phyloP scores from a whole-genome alignment of 1,140 invertebrate species.

The Cephus cinctus region DNA sequence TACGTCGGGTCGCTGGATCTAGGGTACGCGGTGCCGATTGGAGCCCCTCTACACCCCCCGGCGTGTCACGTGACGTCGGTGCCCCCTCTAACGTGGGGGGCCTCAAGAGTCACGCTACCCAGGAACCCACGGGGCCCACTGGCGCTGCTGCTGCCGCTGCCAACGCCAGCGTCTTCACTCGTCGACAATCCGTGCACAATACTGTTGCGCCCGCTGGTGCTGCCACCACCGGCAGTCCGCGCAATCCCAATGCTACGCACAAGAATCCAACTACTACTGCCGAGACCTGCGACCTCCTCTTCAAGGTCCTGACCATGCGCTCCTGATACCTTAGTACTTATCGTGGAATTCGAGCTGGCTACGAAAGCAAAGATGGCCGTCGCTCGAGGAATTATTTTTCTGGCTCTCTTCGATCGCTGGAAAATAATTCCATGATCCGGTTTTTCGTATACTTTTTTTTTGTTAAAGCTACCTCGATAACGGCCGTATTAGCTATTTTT shows the following conservation, averaged over 20 bases:
- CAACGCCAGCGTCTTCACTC: constrained; percentile 17
- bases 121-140: constrained; percentile 29
- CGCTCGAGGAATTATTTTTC: no score
- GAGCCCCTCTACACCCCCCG: constrained; percentile 16
- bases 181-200: constrained; percentile 37
- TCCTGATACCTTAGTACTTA: no score
- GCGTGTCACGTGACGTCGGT: constrained; percentile 20
- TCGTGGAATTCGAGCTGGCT: no score
- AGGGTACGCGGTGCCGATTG: constrained; percentile 33
- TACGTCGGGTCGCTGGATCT: constrained; percentile 28
- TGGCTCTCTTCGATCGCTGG: constrained; percentile 4
- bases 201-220: constrained; percentile 15
- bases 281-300: constrained; percentile 45
- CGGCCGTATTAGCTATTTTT: no score
- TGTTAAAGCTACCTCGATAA: no score
- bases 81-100: constrained; percentile 21
- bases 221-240: not conserved
- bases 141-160: no score
- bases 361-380: no score
- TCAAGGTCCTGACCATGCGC: constrained; percentile 45
- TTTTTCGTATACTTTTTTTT: not conserved
- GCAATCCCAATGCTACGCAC: not conserved
- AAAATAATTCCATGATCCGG: constrained; percentile 4
- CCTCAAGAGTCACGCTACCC: constrained; percentile 21
- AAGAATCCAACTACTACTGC: no score